Conservation (phyloP, 2,113 vertebrate genomes). For the Cebus imitator region DNA sequence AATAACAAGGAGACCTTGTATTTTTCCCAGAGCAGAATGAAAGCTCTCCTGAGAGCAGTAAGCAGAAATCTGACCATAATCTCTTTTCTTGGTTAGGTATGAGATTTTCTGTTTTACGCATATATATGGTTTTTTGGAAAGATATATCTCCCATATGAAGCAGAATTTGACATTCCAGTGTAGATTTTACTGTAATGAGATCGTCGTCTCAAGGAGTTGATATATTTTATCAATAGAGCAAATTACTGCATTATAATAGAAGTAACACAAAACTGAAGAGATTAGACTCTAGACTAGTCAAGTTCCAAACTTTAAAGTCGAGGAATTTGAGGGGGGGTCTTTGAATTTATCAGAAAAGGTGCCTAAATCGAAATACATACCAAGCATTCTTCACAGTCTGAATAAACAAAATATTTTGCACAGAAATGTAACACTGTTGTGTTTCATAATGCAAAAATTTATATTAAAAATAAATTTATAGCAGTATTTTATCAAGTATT, state of each 20-base stretch:
- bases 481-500: background rate
- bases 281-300: background rate
- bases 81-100: background rate
- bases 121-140: background rate
- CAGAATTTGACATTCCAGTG: background rate
- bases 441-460: background rate
- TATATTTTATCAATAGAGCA: background rate
- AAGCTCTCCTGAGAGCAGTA: background rate
- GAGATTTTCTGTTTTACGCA: background rate
- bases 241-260: background rate
- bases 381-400: background rate
- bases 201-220: background rate
- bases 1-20: background rate
- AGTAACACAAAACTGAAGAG: background rate
- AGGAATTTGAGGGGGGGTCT: background rate
- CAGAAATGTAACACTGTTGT: background rate
- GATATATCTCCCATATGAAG: background rate
- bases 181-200: background rate
- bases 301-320: background rate
- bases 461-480: background rate
- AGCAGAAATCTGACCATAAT: background rate
- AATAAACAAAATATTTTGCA: slow-evolving; percentile 10
- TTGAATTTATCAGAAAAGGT: background rate
- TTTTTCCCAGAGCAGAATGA: background rate
- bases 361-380: background rate